These are phyloP conservation scores for Clostera curtula DNA, from an alignment of 2,888 invertebrate genomes.

Conservation along the genomic window DNA sequence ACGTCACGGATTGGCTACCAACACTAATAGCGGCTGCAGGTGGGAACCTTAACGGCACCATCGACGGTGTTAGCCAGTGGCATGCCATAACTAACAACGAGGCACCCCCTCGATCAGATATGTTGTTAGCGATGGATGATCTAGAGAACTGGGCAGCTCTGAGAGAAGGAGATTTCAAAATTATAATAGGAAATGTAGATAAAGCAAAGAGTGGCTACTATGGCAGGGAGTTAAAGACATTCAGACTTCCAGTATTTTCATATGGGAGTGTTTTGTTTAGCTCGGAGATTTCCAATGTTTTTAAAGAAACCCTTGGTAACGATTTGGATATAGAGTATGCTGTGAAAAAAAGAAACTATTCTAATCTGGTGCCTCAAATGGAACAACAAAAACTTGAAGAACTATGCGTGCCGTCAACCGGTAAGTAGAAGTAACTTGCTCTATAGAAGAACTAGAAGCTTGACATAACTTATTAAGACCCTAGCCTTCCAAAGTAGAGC, in stretches of 20 bases:
- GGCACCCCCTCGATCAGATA: slow-evolving; percentile 49
- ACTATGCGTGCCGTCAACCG: slow-evolving; percentile 34
- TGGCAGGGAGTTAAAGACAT: slow-evolving; percentile 24
- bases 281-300: slow-evolving; percentile 28
- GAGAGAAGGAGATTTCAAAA: slow-evolving; percentile 40
- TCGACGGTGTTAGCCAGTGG: slow-evolving; percentile 81
- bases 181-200: slow-evolving; percentile 33
- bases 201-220: slow-evolving; percentile 23
- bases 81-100: slow-evolving; percentile 59
- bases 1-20: slow-evolving; percentile 87
- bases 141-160: slow-evolving; percentile 44
- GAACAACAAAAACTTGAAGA: slow-evolving; percentile 7
- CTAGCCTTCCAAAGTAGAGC: too few species aligned
- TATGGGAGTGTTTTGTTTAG: slow-evolving; percentile 31
- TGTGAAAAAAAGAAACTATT: slow-evolving; percentile 24
- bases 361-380: slow-evolving; percentile 9
- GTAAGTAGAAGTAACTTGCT: slow-evolving; percentile 17
- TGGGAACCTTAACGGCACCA: slow-evolving; percentile 28
- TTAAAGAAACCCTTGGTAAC: slow-evolving; percentile 29
- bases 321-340: slow-evolving; percentile 23
- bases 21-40: slow-evolving; percentile 70
- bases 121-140: slow-evolving; percentile 71
- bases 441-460: too few species aligned
- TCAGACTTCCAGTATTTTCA: slow-evolving; percentile 18
- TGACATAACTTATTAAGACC: too few species aligned